These are phyloP conservation scores for Xylota sylvarum DNA, from an alignment of 2,888 invertebrate genomes.

Conservation along the genomic window DNA sequence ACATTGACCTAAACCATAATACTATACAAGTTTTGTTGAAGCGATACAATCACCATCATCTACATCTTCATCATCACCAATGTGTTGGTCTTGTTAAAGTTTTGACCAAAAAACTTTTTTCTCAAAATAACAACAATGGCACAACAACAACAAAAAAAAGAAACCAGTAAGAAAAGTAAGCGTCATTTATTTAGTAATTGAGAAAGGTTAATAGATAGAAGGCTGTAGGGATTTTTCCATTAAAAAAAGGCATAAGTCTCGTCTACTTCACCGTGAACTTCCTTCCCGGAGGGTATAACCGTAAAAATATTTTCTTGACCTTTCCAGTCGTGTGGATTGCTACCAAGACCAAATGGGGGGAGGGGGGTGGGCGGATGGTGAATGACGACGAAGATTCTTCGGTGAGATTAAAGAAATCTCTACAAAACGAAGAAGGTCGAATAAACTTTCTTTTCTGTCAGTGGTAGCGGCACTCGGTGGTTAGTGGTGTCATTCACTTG, in stretches of 20 bases:
- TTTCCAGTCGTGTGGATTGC: slow-evolving; percentile 19
- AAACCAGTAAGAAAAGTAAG: slow-evolving; percentile 37
- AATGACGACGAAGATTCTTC: slow-evolving; percentile 59
- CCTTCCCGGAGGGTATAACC: slow-evolving; percentile 37
- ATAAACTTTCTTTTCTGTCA: slow-evolving; percentile 41
- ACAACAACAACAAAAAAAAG: neutral
- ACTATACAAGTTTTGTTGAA: slow-evolving; percentile 5
- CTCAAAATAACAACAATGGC: slow-evolving; percentile 38
- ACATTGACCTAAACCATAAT: slow-evolving; percentile 38
- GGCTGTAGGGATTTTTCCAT: slow-evolving; percentile 63
- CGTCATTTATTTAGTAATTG: slow-evolving; percentile 75
- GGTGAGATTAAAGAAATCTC: slow-evolving; percentile 67
- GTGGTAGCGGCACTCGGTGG: neutral
- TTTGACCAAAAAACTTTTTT: slow-evolving; percentile 3
- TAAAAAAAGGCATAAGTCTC: slow-evolving; percentile 65
- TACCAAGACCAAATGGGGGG: neutral
- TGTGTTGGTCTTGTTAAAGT: slow-evolving; percentile 42
- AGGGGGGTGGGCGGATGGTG: slow-evolving; percentile 11
- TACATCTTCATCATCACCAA: slow-evolving; percentile 34
- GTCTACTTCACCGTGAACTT: slow-evolving; percentile 49
- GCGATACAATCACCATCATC: slow-evolving; percentile 36
- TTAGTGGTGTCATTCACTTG: slow-evolving; percentile 29
- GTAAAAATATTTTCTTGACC: slow-evolving; percentile 62
- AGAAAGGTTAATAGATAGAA: slow-evolving; percentile 71
- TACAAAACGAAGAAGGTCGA: slow-evolving; percentile 55